Conservation (phyloP, 2,888 invertebrate species). For the Watsonalla cultraria region DNA sequence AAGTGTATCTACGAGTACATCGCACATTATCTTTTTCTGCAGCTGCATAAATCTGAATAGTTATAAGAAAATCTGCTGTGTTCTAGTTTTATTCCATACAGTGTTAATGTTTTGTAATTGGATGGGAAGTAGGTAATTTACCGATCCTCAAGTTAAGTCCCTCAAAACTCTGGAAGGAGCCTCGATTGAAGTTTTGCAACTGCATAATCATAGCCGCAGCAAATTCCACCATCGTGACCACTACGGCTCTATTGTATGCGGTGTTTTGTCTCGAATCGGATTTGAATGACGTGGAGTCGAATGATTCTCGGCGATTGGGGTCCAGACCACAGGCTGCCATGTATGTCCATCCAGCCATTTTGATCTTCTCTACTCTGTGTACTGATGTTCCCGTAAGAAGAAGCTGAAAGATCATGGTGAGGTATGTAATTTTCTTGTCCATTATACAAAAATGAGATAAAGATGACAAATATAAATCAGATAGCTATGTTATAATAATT, state of each 20-base stretch:
- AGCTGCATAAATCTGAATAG: too few species aligned
- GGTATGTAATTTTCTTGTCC: background rate
- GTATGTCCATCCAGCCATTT: conserved; percentile 97
- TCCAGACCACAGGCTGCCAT: conserved; percentile 98
- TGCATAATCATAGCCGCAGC: conserved; percentile 75
- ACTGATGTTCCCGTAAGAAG: conserved; percentile 80
- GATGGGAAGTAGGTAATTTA: conserved; percentile 41
- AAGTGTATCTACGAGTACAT: too few species aligned
- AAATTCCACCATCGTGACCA: conserved; percentile 71
- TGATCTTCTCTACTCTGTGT: conserved; percentile 94
- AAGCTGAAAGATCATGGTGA: conserved; percentile 66
- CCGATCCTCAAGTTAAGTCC: conserved; percentile 86
- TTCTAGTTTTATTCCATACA: conserved; percentile 19
- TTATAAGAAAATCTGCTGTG: background rate
- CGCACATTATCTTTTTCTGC: too few species aligned
- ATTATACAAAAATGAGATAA: too few species aligned
- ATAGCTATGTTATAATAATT: too few species aligned
- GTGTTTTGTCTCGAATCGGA: conserved; percentile 41
- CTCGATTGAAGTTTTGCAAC: conserved; percentile 74
- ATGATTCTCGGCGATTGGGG: conserved; percentile 82
- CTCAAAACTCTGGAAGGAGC: conserved; percentile 79
- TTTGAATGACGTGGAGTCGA: conserved; percentile 49
- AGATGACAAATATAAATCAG: too few species aligned
- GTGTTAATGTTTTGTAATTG: too few species aligned
- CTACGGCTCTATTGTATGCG: conserved; percentile 59